phyloP scores from a whole-genome alignment of 1,140 invertebrate genomes.

The Lepidurus packardi region DNA sequence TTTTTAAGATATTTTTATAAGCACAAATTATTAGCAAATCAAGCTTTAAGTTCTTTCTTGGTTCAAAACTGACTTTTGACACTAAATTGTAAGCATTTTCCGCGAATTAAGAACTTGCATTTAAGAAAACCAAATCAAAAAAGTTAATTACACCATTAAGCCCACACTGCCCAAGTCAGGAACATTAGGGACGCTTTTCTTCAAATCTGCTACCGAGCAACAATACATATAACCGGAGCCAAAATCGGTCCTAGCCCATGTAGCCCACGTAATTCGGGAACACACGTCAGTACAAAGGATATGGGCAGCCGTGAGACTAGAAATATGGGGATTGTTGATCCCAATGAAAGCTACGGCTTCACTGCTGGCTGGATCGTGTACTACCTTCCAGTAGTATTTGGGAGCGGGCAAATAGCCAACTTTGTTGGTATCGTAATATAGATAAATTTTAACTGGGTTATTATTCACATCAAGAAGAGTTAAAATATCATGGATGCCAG shows the following conservation, averaged over 20 bases:
- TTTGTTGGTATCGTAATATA: conserved; percentile 28
- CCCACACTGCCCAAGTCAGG: conserved; percentile 6
- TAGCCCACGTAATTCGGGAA: conserved; percentile 30
- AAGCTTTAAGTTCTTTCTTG: too few relatives aligned
- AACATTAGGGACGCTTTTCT: background rate
- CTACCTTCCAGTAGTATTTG: conserved; percentile 38
- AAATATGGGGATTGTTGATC: conserved; percentile 33
- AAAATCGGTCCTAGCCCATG: conserved; percentile 26
- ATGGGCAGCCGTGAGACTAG: background rate
- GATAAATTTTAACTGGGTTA: conserved; percentile 30
- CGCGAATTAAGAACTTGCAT: background rate
- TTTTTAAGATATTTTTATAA: too few relatives aligned
- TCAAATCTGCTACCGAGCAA: conserved; percentile 30
- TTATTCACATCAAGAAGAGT: conserved; percentile 31
- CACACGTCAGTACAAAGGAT: conserved; percentile 30
- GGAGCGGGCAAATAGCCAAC: conserved; percentile 34
- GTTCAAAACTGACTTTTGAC: too few relatives aligned
- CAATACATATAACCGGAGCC: conserved; percentile 33
- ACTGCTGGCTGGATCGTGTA: conserved; percentile 35
- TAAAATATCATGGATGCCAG: conserved; percentile 32
- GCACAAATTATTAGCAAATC: too few relatives aligned
- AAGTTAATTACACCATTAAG: background rate
- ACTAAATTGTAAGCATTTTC: too few relatives aligned
- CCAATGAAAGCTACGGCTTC: conserved; percentile 36
- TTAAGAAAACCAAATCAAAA: background rate